Evolutionary conservation across 2,113 vertebrate species (phyloP), one percentile per base, ranked within the genome.

Genomic region (Rostratula benghalensis): DNA sequence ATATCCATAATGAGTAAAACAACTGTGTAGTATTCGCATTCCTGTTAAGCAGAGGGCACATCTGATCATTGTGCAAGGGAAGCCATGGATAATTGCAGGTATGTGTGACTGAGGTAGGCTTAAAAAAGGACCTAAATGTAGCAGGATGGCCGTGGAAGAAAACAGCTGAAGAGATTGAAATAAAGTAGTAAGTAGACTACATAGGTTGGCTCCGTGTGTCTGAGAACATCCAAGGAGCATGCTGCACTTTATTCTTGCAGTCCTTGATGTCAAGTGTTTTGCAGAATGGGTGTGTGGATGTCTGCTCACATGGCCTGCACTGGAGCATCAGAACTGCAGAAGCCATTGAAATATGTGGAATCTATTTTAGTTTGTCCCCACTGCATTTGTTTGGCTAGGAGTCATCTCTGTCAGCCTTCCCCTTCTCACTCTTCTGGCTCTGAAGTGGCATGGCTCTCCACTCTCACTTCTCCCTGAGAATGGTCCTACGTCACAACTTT

Each of bases 331-430:
- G 28, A 61, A 65, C 69, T 82, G 53, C 74, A 89, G 87, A 80
- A 69, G n/a, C 67, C 41, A 37, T 82, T 63, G 60, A 65, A 89
- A 76, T 67, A 37, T 0, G 3, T 43, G 45, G 74, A 39, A 46
- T 63, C 86, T 95, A 21, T 91, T 89, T 90, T 61, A 65, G 48
- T 75, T 53, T 76, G 53, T 71, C 56, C 73, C 31, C 30, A 6
- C 28, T 53, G 35, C 48, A 23, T 84, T 83, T 91, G 13, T 33
- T 85, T 79, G 83, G 77, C 74, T 68, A 68, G 48, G 33, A 68
- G 35, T 27, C 0, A 0, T 61, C 75, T 75, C 45, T 76, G 0
- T 76, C 69, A 78, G 61, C 43, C 31, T 82, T 13, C 15, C 9
- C 0, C 37, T 84, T 75, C 80, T 93, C 24, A 10, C 64, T 56